Conservation (phyloP, 37 sponge, comb jelly and placozoan species). For the Spongia lamella region DNA sequence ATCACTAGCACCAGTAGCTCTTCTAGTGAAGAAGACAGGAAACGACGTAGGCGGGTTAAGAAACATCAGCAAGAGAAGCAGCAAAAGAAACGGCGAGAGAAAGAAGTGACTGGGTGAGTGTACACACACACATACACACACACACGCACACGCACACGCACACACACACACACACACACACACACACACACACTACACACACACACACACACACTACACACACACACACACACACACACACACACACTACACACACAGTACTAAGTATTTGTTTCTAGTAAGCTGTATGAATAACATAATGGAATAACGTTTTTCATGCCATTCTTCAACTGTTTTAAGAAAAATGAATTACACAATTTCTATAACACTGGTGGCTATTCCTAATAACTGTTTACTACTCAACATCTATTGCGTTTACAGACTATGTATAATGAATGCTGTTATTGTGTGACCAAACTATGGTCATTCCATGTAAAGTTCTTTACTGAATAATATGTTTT, state of each 20-base stretch:
- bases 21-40: background rate
- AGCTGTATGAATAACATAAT: background rate
- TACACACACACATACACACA: background rate
- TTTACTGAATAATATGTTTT: no score
- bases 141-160: conserved; percentile 22
- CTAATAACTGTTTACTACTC: background rate
- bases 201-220: no score
- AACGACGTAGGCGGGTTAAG: no score
- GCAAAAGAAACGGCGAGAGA: background rate
- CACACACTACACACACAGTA: no score
- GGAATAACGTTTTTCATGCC: conserved; percentile 20
- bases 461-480: no score
- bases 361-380: background rate
- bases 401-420: no score
- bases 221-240: no score
- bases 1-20: background rate
- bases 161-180: conserved; percentile 29
- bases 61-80: no score
- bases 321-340: background rate
- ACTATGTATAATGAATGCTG: no score
- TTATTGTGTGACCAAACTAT: no score
- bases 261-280: background rate
- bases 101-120: background rate
- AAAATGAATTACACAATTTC: background rate
- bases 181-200: conserved; percentile 23